Evolutionary conservation across 2,797 vertebrate genomes (phyloP), one percentile per base, ranked within the genome.

Genomic region (Arrhamphus sclerolepis): DNA sequence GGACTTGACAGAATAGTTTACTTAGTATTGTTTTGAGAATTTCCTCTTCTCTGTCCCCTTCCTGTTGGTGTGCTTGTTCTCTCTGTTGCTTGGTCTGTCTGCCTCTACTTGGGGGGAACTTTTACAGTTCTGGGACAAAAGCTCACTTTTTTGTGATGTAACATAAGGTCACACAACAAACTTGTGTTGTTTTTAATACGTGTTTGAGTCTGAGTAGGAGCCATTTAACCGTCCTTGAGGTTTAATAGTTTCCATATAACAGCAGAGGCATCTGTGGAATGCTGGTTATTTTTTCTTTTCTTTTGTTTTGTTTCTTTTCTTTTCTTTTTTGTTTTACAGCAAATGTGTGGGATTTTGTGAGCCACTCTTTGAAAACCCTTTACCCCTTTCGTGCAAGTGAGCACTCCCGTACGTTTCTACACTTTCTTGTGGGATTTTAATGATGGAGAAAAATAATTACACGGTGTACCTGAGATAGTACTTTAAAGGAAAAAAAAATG

Each of bases 161-260:
- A 51, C 24, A 3, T 10, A 20, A 19, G 65, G 29, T 21, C 24
- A 44, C 34, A 6, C 39, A 26, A 29, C 31, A 62, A 49, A 67
- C 16, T 62, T 13, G 46, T 61, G 58, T 54, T 26, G 29, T 83
- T 31, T 82, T 83, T 79, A 73, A 80, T 80, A 81, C 77, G 62
- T 70, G 56, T 77, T 72, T 84, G 55, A 60, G 44, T 78, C 65
- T 48, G 50, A 76, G 29, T 24, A 42, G 53, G 31, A 67, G 56
- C 34, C 19, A 59, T 80, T 85, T 54, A 66, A 48, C 66, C 69
- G 67, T 79, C 80, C 81, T 41, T 66, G 43, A 52, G 62, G 65
- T 83, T 89, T 66, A 79, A 61, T 69, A 18, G 71, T 87, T 89
- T 87, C 91, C 90, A 88, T 90, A 88, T 90, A 89, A 88, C 83